Conservation (phyloP, 1,140 invertebrate genomes). For the Antheraea pernyi region DNA sequence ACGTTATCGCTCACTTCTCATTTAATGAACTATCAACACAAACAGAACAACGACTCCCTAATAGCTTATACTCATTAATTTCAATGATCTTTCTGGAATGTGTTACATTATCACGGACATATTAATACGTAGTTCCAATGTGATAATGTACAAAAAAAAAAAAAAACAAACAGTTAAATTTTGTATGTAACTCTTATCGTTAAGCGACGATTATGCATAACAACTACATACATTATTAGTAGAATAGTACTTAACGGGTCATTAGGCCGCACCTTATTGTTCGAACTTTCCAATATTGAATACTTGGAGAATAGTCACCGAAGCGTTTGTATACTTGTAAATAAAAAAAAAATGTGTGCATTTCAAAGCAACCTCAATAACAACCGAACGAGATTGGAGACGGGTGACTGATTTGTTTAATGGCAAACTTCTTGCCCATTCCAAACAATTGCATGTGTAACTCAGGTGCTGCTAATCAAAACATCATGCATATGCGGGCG, state of each 20-base stretch:
- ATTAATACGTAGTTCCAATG: no score
- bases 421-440: neutral
- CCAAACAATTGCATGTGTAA: slow-evolving; percentile 44
- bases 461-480: slow-evolving; percentile 58
- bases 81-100: slow-evolving; percentile 4
- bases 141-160: neutral
- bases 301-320: neutral
- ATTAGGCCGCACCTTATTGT: slow-evolving; percentile 25
- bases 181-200: neutral
- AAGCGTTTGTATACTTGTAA: neutral
- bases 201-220: neutral
- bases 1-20: slow-evolving; percentile 51
- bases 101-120: neutral
- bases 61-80: slow-evolving; percentile 31
- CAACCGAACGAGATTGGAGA: neutral
- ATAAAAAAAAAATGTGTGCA: neutral
- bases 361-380: neutral
- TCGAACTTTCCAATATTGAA: slow-evolving; percentile 21
- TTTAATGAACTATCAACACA: slow-evolving; percentile 38
- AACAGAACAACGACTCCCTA: slow-evolving; percentile 35
- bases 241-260: slow-evolving; percentile 17
- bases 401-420: neutral
- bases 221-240: neutral
- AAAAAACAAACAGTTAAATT: neutral
- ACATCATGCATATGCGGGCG: slow-evolving; percentile 28